phyloP scores from a whole-genome alignment of 2,113 vertebrate genomes.

The Malurus elegans region DNA sequence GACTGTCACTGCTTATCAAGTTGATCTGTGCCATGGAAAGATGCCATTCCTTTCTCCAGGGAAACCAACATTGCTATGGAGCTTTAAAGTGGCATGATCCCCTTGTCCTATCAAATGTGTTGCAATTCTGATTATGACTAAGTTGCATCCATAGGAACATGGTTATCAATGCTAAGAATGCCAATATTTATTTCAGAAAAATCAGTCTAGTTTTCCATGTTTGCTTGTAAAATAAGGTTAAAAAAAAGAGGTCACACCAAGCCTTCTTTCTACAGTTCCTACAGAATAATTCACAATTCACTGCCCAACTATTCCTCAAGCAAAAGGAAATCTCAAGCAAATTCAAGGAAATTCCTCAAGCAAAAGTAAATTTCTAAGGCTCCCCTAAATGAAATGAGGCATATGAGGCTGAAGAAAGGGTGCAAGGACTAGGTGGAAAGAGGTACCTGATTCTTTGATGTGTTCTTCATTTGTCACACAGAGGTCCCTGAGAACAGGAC shows the following conservation, averaged over 20 bases:
- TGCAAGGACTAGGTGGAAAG: background rate
- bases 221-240: background rate
- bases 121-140: background rate
- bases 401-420: background rate
- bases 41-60: background rate
- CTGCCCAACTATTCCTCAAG: background rate
- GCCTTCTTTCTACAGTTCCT: background rate
- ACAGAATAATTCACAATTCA: background rate
- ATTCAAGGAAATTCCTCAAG: background rate
- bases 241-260: background rate
- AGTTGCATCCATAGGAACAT: background rate
- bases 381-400: background rate
- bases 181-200: background rate
- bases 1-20: background rate
- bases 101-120: background rate
- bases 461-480: background rate
- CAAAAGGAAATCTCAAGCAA: background rate
- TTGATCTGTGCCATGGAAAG: background rate
- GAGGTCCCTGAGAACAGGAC: background rate
- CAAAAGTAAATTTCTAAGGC: background rate
- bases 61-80: background rate
- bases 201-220: background rate
- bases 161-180: background rate
- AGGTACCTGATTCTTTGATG: background rate
- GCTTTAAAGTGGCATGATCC: background rate